Percentiles rank a stretch among this genome's conserved stretches.
These are phyloP conservation scores for Melanophora roralis DNA, from an alignment of 2,888 invertebrate genomes.

Conservation along the genomic window DNA sequence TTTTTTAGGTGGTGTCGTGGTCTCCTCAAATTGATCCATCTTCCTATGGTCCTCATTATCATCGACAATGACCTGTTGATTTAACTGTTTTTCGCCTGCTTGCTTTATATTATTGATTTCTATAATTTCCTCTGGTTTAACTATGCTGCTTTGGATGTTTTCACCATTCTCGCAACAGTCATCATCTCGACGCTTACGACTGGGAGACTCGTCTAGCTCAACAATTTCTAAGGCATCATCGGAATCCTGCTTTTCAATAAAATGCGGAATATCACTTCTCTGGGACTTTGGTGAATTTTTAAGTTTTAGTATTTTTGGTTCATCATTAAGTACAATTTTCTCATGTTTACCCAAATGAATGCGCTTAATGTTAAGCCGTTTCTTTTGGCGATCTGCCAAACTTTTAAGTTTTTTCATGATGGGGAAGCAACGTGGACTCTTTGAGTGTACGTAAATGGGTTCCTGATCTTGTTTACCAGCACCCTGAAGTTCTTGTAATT, in stretches of 20 bases:
- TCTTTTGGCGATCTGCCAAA: slow-evolving; percentile 81
- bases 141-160: slow-evolving; percentile 65
- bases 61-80: slow-evolving; percentile 66
- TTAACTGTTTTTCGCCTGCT: neutral
- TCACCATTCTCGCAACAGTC: slow-evolving; percentile 37
- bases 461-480: slow-evolving; percentile 13
- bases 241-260: slow-evolving; percentile 77
- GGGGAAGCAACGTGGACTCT: slow-evolving; percentile 78
- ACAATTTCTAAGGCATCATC: slow-evolving; percentile 76
- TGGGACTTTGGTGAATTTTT: slow-evolving; percentile 82
- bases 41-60: slow-evolving; percentile 51
- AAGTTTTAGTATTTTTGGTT: slow-evolving; percentile 80
- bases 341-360: slow-evolving; percentile 76
- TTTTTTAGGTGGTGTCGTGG: slow-evolving; percentile 70
- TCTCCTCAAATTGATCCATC: slow-evolving; percentile 10
- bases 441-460: slow-evolving; percentile 58
- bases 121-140: slow-evolving; percentile 76
- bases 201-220: slow-evolving; percentile 77
- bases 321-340: slow-evolving; percentile 77
- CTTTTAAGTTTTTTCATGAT: slow-evolving; percentile 82
- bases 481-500: slow-evolving; percentile 51
- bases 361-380: slow-evolving; percentile 77
- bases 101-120: slow-evolving; percentile 67
- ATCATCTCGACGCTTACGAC: slow-evolving; percentile 71
- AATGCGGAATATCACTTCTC: slow-evolving; percentile 77